Evolutionary conservation across 2,888 invertebrate species (phyloP), one percentile per base, ranked within the genome.

Genomic region (Prenolepis imparis): DNA sequence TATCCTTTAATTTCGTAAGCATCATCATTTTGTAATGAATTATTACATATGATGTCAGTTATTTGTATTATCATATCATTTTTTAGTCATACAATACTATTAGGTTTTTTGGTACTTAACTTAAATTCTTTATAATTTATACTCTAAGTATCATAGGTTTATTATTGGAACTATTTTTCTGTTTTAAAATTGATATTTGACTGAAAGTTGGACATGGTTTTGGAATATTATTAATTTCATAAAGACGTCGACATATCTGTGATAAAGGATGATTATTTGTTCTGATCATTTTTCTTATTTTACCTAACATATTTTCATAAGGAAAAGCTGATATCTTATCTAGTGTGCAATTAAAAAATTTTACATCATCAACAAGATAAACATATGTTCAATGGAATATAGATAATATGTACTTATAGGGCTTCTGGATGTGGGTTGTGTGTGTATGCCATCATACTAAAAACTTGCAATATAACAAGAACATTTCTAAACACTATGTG

Each of bases 241-340:
- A 3, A 32, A 61, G 61, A 32, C 61, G 61, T 28, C 61, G 32
- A 32, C 61, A 59, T 57, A 63, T n/a, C n/a, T 83, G 77, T 44
- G 70, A 55, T 63, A 77, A 63, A 63, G 64, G 83, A 63, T 63
- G 77, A 57, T 83, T 77, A 61, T 57, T 63, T 39, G 74, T 78
- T 57, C 77, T 70, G 44, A 83, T 52, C 72, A 83, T 78, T n/a
- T 44, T 78, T 78, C 70, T 57, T 83, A 83, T 12, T 39, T 83
- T 77, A 24, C 83, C 66, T 66, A 83, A 83, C 39, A 72, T 72
- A 59, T 55, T 83, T 83, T 78, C 66, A 32, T 66, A 77, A 1
- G 75, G 68, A 32, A 77, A 83, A 21, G 75, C 75, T 75, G 61
- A 64, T 52, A 78, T 64, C 39, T 83, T 66, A 39, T 59, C 64